phyloP scores from a whole-genome alignment of 2,113 vertebrate species.

The Dromas ardeola region DNA sequence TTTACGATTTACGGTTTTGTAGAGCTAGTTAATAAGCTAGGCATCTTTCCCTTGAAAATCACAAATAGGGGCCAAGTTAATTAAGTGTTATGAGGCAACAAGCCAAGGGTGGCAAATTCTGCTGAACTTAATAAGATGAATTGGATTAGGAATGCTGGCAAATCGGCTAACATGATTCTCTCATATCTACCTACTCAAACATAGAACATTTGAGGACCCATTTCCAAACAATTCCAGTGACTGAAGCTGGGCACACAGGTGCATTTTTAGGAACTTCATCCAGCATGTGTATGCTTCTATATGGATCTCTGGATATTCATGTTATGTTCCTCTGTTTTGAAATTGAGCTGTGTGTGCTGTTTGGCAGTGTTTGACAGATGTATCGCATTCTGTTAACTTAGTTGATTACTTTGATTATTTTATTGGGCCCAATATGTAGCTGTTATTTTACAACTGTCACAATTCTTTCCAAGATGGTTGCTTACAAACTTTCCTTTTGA shows the following conservation, averaged over 20 bases:
- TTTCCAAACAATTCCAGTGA: not conserved
- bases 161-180: not conserved
- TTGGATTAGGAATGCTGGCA: not conserved
- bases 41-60: constrained; percentile 2
- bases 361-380: not conserved
- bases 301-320: not conserved
- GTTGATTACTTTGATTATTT: not conserved
- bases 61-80: constrained; percentile 20
- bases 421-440: not conserved
- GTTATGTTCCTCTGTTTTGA: not conserved
- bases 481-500: not conserved
- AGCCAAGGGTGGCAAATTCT: not conserved
- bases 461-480: not conserved
- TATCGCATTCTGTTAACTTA: not conserved
- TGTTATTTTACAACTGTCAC: not conserved
- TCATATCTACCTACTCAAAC: not conserved
- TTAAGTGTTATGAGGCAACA: constrained; percentile 36
- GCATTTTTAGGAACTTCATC: not conserved
- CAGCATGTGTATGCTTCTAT: fast-evolving
- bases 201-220: not conserved
- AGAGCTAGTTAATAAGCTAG: constrained; percentile 35
- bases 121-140: not conserved
- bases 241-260: not conserved
- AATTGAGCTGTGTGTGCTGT: not conserved
- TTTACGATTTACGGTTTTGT: constrained; percentile 4